Percentiles rank a stretch among this genome's conserved stretches.
These are phyloP conservation scores for Cyclina sinensis DNA, from an alignment of 1,140 invertebrate genomes.

Conservation along the genomic window DNA sequence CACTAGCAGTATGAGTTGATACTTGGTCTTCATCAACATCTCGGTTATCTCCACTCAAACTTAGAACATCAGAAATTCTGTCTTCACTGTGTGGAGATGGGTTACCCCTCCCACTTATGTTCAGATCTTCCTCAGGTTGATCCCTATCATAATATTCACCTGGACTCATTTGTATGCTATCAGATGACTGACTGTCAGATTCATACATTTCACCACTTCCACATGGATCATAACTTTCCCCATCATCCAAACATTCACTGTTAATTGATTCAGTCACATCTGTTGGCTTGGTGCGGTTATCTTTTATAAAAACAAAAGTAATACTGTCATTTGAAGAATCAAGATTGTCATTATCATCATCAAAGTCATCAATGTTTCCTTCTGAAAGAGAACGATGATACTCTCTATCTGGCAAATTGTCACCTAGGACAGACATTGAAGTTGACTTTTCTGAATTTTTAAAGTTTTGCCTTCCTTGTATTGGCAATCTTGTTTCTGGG, in stretches of 20 bases:
- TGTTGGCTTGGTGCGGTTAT: slow-evolving; percentile 44
- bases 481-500: not conserved
- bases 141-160: not conserved
- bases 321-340: slow-evolving; percentile 80
- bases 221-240: not conserved
- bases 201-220: slow-evolving; percentile 3
- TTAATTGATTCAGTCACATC: not conserved
- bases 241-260: not conserved
- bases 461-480: not conserved
- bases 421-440: slow-evolving; percentile 73
- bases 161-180: slow-evolving; percentile 1
- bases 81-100: not conserved
- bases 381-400: slow-evolving; percentile 74
- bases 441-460: slow-evolving; percentile 71
- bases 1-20: slow-evolving; percentile 56
- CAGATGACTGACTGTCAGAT: not conserved
- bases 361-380: slow-evolving; percentile 72
- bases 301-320: slow-evolving; percentile 78
- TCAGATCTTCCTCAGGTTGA: not conserved
- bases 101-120: slow-evolving; percentile 53
- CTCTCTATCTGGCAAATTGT: slow-evolving; percentile 44
- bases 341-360: slow-evolving; percentile 59
- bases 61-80: slow-evolving; percentile 44
- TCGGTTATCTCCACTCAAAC: not conserved
- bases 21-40: slow-evolving; percentile 44